phyloP scores from a whole-genome alignment of 2,797 vertebrate genomes.

The Sebastiscus albofasciatus region DNA sequence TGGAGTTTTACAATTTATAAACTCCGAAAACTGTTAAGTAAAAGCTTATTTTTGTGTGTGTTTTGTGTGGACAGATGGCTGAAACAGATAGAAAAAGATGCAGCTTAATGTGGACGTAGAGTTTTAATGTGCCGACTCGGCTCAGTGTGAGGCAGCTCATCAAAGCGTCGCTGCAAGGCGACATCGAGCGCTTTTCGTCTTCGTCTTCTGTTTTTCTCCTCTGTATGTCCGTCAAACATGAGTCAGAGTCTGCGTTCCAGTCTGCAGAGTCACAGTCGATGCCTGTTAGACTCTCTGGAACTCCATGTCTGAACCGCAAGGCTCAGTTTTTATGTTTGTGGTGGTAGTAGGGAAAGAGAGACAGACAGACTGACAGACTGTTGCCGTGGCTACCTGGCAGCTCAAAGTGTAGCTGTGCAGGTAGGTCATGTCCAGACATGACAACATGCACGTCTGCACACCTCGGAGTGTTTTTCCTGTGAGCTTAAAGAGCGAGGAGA shows the following conservation, averaged over 20 bases:
- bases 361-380: neutral
- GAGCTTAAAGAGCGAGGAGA: neutral
- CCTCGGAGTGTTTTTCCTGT: constrained; percentile 11
- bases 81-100: neutral
- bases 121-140: neutral
- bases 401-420: constrained; percentile 37
- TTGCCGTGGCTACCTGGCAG: constrained; percentile 27
- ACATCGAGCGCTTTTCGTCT: neutral
- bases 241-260: constrained; percentile 21
- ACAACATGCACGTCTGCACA: constrained; percentile 12
- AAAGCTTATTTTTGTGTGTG: neutral
- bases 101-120: neutral
- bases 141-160: neutral
- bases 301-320: neutral
- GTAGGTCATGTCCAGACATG: constrained; percentile 53
- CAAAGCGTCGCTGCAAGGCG: neutral
- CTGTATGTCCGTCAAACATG: neutral
- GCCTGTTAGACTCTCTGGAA: neutral
- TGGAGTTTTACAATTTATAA: neutral
- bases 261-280: constrained; percentile 2
- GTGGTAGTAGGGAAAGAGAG: neutral
- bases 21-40: neutral
- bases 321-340: neutral
- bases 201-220: neutral
- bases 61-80: neutral